Conservation (phyloP, 2,797 vertebrate species). For the Saxicola maurus region DNA sequence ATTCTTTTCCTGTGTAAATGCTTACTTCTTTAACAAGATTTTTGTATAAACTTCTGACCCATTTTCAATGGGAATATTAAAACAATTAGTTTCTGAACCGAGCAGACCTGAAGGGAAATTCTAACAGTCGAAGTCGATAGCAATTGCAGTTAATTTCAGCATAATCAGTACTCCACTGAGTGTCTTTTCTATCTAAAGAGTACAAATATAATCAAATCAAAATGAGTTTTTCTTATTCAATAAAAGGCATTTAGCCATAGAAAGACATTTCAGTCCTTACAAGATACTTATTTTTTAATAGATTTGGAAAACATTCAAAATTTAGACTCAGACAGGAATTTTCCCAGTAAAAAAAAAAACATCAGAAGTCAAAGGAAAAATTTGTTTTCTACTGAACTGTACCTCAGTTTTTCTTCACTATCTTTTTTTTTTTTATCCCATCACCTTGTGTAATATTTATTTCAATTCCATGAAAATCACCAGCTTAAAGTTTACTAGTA, state of each 20-base stretch:
- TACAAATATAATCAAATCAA: neutral
- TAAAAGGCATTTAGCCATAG: neutral
- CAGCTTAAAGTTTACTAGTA: neutral
- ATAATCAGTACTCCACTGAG: neutral
- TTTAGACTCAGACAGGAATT: neutral
- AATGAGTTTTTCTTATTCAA: neutral
- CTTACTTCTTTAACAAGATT: neutral
- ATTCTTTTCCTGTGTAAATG: neutral
- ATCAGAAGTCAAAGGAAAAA: neutral
- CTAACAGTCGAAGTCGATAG: rapidly evolving
- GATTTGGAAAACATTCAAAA: neutral
- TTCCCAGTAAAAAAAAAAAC: neutral
- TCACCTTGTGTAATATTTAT: neutral
- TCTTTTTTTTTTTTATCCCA: neutral
- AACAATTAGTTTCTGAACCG: neutral
- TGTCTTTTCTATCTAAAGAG: neutral
- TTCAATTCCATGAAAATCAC: neutral
- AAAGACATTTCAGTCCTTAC: neutral
- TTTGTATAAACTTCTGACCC: neutral
- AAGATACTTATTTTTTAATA: neutral
- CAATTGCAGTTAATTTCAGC: neutral
- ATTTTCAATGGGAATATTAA: neutral
- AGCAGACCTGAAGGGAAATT: neutral
- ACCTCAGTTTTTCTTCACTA: neutral
- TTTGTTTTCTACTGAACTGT: neutral